Evolutionary conservation across 2,113 vertebrate genomes (phyloP).

Genomic region (Lontra canadensis): DNA sequence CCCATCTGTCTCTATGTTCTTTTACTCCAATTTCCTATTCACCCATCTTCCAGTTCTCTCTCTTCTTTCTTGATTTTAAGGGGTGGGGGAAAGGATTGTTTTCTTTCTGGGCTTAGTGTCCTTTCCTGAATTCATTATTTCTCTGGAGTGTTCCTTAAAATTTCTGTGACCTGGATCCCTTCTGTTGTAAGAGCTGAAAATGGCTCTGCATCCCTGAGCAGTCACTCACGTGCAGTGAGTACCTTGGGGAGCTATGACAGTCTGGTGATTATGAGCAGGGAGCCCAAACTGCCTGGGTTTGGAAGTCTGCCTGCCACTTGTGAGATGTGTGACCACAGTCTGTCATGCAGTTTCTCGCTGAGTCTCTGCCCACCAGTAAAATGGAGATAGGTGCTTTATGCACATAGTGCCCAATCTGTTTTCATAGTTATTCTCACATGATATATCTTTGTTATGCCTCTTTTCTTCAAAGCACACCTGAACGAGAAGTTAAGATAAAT

Average conservation of each 20-base stretch:
- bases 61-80: constrained; percentile 10
- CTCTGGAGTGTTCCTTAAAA: neutral
- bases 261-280: fast-evolving
- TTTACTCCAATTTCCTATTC: neutral
- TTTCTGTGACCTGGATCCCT: neutral
- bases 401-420: neutral
- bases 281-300: neutral
- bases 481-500: constrained; percentile 16
- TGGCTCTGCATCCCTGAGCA: neutral
- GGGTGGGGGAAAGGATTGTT: neutral
- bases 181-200: neutral
- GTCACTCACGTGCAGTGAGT: neutral
- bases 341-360: neutral
- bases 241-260: neutral
- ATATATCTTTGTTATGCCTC: neutral
- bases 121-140: neutral
- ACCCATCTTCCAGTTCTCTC: neutral
- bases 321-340: neutral
- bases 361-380: neutral
- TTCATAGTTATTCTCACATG: constrained; percentile 30
- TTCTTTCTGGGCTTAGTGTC: neutral
- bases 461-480: constrained; percentile 25
- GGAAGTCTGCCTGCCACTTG: neutral
- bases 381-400: neutral
- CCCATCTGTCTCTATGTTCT: neutral